Evolutionary conservation across 2,797 vertebrate genomes (phyloP), one percentile per base, ranked within the genome.

Genomic region (Leptatherina wallacei): DNA sequence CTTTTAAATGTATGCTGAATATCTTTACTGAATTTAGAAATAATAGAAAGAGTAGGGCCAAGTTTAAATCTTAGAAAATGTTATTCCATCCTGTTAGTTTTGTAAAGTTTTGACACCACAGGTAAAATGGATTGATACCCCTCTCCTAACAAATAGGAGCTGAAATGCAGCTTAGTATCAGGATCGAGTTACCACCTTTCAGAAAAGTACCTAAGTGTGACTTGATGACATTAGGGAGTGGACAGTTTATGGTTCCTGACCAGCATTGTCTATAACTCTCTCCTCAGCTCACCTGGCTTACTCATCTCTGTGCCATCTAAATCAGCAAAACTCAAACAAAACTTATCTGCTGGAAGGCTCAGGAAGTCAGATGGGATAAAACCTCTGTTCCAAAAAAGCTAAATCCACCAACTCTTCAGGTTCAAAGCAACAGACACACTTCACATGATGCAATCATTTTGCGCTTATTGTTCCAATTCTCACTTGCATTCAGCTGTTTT

Each of bases 401-500:
- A 85, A 81, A 78, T 73, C 88, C 83, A 71, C 75, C 73, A 83
- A 73, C 67, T 76, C 75, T 81, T 81, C 36, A 75, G 87, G 81
- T 83, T 92, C 84, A 91, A 90, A 90, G 88, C 83, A 85, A 75
- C 68, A 85, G 82, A 83, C 82, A 22, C 84, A 78, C 87, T 86
- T 90, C 88, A 85, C 83, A 85, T 93, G 92, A 93, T 59, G 90
- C 89, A 92, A 93, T 74, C 69, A 75, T 80, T 87, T 91, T 87
- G 56, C 81, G 80, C 80, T 86, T 80, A 87, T 86, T 90, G 83
- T 87, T 84, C 72, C 78, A 83, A 82, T 78, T 79, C 85, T 89
- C 83, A 61, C 77, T 75, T 72, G 84, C 75, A 74, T 89, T 84
- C 78, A 73, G 59, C 72, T 85, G 81, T 83, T 88, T 87, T 91